Conservation (phyloP, 2,113 vertebrate species). For the Chloroceryle aenea region DNA sequence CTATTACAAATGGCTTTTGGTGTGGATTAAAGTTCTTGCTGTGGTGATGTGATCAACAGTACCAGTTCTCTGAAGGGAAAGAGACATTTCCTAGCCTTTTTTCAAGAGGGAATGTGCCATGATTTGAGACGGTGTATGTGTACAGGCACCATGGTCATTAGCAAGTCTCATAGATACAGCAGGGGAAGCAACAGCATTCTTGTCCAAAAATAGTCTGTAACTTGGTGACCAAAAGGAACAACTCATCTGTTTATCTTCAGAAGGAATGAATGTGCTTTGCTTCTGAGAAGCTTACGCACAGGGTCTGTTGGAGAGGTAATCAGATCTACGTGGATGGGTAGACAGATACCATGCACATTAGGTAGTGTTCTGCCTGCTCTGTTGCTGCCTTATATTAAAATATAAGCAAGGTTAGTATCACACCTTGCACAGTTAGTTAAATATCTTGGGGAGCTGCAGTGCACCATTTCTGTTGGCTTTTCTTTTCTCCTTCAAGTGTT, state of each 20-base stretch:
- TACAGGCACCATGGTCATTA: background rate
- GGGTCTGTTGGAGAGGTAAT: background rate
- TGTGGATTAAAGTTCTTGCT: constrained; percentile 65
- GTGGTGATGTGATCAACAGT: constrained; percentile 13
- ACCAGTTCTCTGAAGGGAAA: constrained; percentile 63
- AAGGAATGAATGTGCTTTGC: background rate
- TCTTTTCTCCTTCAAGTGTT: background rate
- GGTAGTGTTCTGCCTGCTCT: background rate
- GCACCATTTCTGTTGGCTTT: background rate
- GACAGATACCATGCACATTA: background rate
- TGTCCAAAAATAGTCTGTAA: constrained; percentile 3
- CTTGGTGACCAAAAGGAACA: background rate
- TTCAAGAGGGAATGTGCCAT: background rate
- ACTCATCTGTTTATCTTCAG: background rate
- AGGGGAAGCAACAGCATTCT: background rate
- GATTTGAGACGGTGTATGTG: background rate
- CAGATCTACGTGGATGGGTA: background rate
- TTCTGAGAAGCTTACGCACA: background rate
- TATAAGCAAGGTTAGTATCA: background rate
- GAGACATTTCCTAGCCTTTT: background rate
- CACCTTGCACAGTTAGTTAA: background rate
- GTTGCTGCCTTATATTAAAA: background rate
- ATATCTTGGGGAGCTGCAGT: background rate
- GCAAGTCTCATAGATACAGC: background rate
- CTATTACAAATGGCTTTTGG: constrained; percentile 69